Percentiles rank a stretch among this genome's conserved stretches.
Conservation (phyloP, 2,888 invertebrate species). For the Plagiodera versicolora region DNA sequence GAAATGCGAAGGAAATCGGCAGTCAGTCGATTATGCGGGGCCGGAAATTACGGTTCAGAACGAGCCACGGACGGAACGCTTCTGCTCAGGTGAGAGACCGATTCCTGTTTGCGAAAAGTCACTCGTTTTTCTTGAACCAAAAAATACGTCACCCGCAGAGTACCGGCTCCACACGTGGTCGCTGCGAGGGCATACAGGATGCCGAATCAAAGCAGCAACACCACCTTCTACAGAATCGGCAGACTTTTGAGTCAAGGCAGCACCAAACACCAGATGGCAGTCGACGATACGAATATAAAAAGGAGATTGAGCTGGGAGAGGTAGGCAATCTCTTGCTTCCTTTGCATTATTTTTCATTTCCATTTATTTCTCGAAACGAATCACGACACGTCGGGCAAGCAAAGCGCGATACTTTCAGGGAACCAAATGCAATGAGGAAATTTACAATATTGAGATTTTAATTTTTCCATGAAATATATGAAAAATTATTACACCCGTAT, state of each 20-base stretch:
- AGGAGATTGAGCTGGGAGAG: slow-evolving; percentile 67
- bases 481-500: too few relatives aligned
- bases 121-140: neutral
- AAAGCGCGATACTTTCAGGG: too few relatives aligned
- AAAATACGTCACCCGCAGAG: too few relatives aligned
- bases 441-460: too few relatives aligned
- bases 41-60: slow-evolving; percentile 55
- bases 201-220: slow-evolving; percentile 50
- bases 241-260: slow-evolving; percentile 60
- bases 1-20: slow-evolving; percentile 52
- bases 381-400: too few relatives aligned
- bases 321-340: slow-evolving; percentile 48
- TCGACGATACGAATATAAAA: slow-evolving; percentile 56
- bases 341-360: too few relatives aligned
- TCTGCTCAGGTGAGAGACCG: slow-evolving; percentile 60
- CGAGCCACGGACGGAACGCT: slow-evolving; percentile 63
- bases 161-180: slow-evolving; percentile 62
- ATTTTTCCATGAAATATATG: too few relatives aligned
- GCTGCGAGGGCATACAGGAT: slow-evolving; percentile 61
- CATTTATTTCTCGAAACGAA: too few relatives aligned
- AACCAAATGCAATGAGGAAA: too few relatives aligned
- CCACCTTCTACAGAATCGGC: slow-evolving; percentile 60
- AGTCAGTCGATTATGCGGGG: slow-evolving; percentile 50
- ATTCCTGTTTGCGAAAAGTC: neutral
- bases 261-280: slow-evolving; percentile 55